These are phyloP conservation scores for Ricordea florida DNA, from an alignment of 92 coral and sea anemone species.

Conservation along the genomic window DNA sequence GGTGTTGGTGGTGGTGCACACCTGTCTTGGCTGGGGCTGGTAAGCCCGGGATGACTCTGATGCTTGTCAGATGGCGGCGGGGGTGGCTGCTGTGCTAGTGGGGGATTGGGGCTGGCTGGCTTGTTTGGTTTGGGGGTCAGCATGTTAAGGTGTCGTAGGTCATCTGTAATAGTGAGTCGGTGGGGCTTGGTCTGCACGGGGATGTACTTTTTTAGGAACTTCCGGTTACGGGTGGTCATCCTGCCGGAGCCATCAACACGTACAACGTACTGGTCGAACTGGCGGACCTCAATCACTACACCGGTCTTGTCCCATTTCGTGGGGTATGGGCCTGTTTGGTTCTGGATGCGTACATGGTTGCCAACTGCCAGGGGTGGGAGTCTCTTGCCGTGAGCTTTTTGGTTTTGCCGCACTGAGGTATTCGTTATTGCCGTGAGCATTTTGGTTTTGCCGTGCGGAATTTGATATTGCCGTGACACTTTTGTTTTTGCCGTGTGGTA, in stretches of 20 bases:
- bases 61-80: not conserved
- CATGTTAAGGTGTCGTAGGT: not conserved
- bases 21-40: not conserved
- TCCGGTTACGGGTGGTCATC: conserved; percentile 15
- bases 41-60: not conserved
- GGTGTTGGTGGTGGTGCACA: not conserved
- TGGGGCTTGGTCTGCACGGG: no score
- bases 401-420: no score
- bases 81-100: not conserved
- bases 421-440: no score
- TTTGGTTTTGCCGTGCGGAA: no score
- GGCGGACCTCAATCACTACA: conserved; percentile 12
- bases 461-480: no score
- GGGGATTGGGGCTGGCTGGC: not conserved
- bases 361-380: conserved; percentile 47
- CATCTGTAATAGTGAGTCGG: not conserved
- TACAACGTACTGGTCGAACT: conserved; percentile 40
- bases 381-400: not conserved
- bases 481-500: no score
- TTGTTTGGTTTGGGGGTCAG: not conserved
- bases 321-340: conserved; percentile 35
- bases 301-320: conserved; percentile 54
- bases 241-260: conserved; percentile 47
- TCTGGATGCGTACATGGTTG: conserved; percentile 30
- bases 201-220: conserved; percentile 4